Evolutionary conservation across 1,140 invertebrate species (phyloP), one percentile per base, ranked within the genome.

Genomic region (Triops longicaudatus): DNA sequence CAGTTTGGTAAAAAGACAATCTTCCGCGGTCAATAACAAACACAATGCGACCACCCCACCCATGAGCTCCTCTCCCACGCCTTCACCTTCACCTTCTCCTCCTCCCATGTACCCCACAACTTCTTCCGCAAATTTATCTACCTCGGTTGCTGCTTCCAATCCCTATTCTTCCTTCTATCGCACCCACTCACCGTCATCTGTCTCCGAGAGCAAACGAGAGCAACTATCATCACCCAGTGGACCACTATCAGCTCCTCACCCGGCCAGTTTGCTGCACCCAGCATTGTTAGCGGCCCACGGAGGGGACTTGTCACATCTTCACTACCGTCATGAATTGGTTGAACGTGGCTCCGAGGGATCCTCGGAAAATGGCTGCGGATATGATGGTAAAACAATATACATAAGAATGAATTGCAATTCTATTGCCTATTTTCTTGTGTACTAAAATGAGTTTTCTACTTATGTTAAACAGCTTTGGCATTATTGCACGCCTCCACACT

Each of bases 401-500:
- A 17, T 1, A 50, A 50, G 4, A 14, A 50, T 5, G 0, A 4
- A 5, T 63, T 63, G 0, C 50, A 1, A 3, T n/a, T n/a, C n/a
- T n/a, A n/a, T n/a, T n/a, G n/a, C n/a, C n/a, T n/a, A 17, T 63
- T 63, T 5, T 63, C 7, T 14, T n/a, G 11, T 6, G 0, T 63
- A 17, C 3, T 5, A 63, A 63, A 1, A 22, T 0, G 50, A 5
- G 0, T 63, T 22, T 17, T 63, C 17, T 22, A 1, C 22, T 63
- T 63, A 5, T 17, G 10, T 5, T n/a, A 10, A 10, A 63, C 17
- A 63, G 50, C 50, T 14, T 63, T 63, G 50, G 11, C 50, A 28
- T 26, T 73, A 17, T 43, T 91, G 88, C 87, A 95, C 91, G 94
- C 92, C 86, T 94, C 94, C 83, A 97, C 94, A 81, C 88, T 99